Evolutionary conservation across 30 jellyfish, hydroid and myxozoan species (phyloP), one percentile per base, ranked within the genome.

Genomic region (Aurelia sp.): DNA sequence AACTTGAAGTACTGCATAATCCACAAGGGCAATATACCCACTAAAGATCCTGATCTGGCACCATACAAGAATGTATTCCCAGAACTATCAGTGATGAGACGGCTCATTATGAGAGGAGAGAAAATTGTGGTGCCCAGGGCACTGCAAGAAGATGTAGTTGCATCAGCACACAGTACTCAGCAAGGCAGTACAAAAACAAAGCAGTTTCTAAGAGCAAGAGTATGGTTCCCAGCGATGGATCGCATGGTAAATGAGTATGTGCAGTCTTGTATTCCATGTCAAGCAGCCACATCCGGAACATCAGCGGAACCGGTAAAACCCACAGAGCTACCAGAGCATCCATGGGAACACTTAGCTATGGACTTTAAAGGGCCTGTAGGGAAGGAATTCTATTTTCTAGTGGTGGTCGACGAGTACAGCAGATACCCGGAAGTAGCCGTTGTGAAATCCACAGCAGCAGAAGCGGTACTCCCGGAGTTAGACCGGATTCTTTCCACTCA

Each of bases 271-370:
- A 66, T 35, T 22, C 53, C 76, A 10, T 66, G 76, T 66, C 76
- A 66, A 66, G 76, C 76, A 3, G 76, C 76, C 76, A 66, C 76
- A 35, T 62, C 76, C 62, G 53, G 76, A 66, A 3, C 76, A 27
- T 27, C 53, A 22, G 76, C 20, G 7, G 76, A 27, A 6, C 53
- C 48, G 9, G 9, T 57, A 57, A 57, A 57, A n/a, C 66, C 66
- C 66, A 13, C 82, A 48, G 82, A 71, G 70, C 8, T 71, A 33
- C 68, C 82, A 17, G 82, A 71, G 37, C 70, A 41, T 31, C 82
- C 82, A 71, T 71, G 82, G 82, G 44, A 71, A 71, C 68, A 31
- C 69, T 13, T 71, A 22, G 82, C 70, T n/a, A n/a, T n/a, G n/a
- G n/a, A n/a, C n/a, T n/a, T n/a, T n/a, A n/a, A n/a, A n/a, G n/a